Percentiles rank a stretch among this genome's conserved stretches.
Conservation (phyloP, 2,113 vertebrate species). For the Pelecanoides urinatrix region DNA sequence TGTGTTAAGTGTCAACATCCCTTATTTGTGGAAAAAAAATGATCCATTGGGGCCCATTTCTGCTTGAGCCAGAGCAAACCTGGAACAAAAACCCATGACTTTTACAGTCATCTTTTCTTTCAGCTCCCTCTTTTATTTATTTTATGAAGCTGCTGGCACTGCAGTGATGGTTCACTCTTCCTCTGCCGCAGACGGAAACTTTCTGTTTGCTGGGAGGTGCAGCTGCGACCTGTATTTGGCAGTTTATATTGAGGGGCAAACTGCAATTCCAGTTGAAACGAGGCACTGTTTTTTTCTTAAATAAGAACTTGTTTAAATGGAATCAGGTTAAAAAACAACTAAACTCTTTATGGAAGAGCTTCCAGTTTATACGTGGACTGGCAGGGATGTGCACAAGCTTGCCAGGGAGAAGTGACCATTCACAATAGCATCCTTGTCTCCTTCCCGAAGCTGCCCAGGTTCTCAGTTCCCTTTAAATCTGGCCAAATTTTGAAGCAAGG, state of each 20-base stretch:
- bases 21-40: neutral
- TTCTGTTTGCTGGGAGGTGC: neutral
- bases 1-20: neutral
- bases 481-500: neutral
- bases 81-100: neutral
- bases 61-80: neutral
- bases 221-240: neutral
- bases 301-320: neutral
- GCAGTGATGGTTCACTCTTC: neutral
- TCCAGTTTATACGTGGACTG: neutral
- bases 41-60: neutral
- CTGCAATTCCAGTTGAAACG: neutral
- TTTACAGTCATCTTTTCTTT: neutral
- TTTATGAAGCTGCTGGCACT: neutral
- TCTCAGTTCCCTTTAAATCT: neutral
- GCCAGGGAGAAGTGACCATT: neutral
- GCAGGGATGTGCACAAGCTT: neutral
- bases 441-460: neutral
- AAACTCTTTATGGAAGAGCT: neutral
- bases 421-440: accelerated
- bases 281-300: neutral
- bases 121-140: neutral
- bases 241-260: neutral
- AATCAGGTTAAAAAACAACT: neutral
- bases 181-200: neutral